Conservation (phyloP, 2,113 vertebrate species). For the Myrmecobius fasciatus region DNA sequence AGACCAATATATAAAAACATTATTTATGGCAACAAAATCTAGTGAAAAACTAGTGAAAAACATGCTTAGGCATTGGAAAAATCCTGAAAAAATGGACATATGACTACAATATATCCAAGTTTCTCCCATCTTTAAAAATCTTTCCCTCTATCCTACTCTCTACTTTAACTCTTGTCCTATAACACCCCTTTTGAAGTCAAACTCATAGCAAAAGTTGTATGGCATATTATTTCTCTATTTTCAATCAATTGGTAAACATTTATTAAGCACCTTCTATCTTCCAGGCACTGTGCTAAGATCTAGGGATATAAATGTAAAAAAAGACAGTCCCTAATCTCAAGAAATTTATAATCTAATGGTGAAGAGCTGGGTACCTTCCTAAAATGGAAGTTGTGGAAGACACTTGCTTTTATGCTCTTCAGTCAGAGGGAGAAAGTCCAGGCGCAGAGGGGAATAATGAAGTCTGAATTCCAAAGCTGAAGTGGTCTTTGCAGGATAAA, state of each 20-base stretch:
- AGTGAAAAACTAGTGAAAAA: background rate
- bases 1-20: background rate
- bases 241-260: background rate
- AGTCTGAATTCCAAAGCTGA: background rate
- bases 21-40: background rate
- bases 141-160: background rate
- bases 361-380: background rate
- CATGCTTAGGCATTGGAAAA: background rate
- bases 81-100: background rate
- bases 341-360: background rate
- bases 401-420: background rate
- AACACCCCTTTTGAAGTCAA: background rate
- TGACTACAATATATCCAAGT: background rate
- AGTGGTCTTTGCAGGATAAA: background rate
- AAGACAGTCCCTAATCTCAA: background rate
- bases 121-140: background rate
- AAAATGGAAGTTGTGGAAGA: background rate
- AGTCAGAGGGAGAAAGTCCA: background rate
- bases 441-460: background rate
- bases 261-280: background rate
- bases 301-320: background rate
- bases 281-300: background rate
- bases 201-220: background rate
- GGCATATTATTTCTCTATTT: background rate
- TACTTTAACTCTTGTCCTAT: background rate